These are phyloP conservation scores for Penaeus vannamei DNA, from an alignment of 1,140 invertebrate genomes.

Conservation along the genomic window DNA sequence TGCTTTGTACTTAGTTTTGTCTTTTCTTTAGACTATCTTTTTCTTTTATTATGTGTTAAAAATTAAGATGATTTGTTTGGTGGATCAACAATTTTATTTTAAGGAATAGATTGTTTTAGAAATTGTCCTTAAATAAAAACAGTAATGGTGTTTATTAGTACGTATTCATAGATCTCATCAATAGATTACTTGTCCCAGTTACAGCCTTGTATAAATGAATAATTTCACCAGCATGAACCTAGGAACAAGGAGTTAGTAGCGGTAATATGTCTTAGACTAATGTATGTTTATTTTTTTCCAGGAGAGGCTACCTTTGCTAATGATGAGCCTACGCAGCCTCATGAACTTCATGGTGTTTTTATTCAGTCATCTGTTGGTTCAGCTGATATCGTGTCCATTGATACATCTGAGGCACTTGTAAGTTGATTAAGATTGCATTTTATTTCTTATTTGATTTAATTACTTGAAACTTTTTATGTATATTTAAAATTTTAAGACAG, in stretches of 20 bases:
- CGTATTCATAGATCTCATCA: too few relatives aligned
- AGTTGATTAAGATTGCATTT: not conserved
- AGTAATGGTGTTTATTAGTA: too few relatives aligned
- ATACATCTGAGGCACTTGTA: conserved; percentile 69
- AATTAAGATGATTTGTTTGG: too few relatives aligned
- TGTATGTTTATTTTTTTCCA: conserved; percentile 73
- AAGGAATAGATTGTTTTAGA: too few relatives aligned
- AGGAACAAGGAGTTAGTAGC: not conserved
- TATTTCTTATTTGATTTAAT: not conserved
- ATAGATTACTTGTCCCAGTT: not conserved
- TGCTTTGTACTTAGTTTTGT: not conserved
- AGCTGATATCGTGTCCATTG: conserved; percentile 69
- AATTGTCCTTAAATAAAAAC: too few relatives aligned
- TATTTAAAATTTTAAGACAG: not conserved
- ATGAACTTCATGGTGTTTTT: conserved; percentile 73
- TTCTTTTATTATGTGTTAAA: not conserved
- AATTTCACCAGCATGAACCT: not conserved
- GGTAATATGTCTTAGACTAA: not conserved
- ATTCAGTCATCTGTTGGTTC: conserved; percentile 71
- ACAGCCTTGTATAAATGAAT: not conserved
- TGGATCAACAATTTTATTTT: too few relatives aligned
- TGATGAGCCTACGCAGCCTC: conserved; percentile 71
- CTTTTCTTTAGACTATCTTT: not conserved
- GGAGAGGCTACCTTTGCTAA: conserved; percentile 75
- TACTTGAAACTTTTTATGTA: not conserved